Percentiles rank a stretch among this genome's conserved stretches.
Evolutionary conservation across 2,797 vertebrate genomes (phyloP).

Genomic region (Lacerta bilineata): DNA sequence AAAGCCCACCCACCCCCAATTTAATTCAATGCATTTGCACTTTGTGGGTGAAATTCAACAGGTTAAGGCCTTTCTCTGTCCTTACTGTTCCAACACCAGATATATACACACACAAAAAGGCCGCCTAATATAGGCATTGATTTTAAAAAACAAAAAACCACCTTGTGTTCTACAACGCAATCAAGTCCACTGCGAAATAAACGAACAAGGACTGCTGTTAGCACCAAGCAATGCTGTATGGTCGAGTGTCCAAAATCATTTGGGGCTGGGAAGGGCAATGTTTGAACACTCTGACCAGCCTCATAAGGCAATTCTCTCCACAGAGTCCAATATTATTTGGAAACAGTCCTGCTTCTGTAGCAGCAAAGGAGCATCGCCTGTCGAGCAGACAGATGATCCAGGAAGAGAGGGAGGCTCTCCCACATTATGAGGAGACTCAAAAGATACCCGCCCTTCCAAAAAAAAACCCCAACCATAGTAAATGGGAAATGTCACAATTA

Average conservation of each 20-base stretch:
- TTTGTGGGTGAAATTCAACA: constrained; percentile 71
- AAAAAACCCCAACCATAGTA: neutral
- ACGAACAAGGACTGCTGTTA: constrained; percentile 67
- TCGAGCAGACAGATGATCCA: neutral
- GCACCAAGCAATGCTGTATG: constrained; percentile 72
- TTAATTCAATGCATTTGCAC: constrained; percentile 82
- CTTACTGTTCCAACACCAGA: constrained; percentile 75
- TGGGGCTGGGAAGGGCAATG: neutral
- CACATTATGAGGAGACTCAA: neutral
- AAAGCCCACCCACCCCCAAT: constrained; percentile 60
- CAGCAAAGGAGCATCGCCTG: neutral
- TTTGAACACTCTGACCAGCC: neutral
- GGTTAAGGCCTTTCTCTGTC: constrained; percentile 78
- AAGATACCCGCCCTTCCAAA: neutral
- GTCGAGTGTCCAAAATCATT: constrained; percentile 30
- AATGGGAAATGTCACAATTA: constrained; percentile 22
- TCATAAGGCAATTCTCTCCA: neutral
- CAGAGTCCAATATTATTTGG: constrained; percentile 2
- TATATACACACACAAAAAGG: constrained; percentile 75
- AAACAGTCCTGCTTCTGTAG: neutral
- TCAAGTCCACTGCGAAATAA: constrained; percentile 30
- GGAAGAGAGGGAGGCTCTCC: neutral
- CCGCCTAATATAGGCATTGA: constrained; percentile 86
- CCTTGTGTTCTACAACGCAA: constrained; percentile 75
- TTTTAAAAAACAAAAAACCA: constrained; percentile 67